These are phyloP conservation scores for Junonia oenone DNA, from an alignment of 2,888 invertebrate species.

Conservation along the genomic window DNA sequence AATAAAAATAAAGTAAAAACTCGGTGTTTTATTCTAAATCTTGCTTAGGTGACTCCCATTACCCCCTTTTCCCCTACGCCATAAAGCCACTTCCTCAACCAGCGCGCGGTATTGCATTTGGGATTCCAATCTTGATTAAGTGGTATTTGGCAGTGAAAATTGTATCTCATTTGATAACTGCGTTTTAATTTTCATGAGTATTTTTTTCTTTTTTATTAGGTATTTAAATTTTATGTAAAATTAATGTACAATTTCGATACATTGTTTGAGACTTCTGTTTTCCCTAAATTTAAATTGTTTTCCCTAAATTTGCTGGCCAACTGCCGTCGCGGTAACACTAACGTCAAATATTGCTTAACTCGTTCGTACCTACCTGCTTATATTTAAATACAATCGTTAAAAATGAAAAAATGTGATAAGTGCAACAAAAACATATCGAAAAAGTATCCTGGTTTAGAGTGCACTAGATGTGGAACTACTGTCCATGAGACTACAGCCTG, in stretches of 20 bases:
- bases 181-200: constrained; percentile 7
- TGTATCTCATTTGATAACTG: constrained; percentile 35
- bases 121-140: constrained; percentile 44
- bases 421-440: background rate
- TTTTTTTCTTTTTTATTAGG: background rate
- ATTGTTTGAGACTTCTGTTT: background rate
- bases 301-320: background rate
- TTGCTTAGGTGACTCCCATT: too few relatives aligned
- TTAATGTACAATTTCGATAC: background rate
- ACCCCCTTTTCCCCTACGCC: too few relatives aligned
- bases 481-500: background rate
- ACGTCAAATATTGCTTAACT: background rate
- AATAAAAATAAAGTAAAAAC: too few relatives aligned
- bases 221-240: too few relatives aligned
- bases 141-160: constrained; percentile 53
- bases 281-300: background rate
- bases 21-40: too few relatives aligned
- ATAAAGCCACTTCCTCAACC: constrained; percentile 80
- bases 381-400: background rate
- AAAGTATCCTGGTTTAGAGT: background rate
- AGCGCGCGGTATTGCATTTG: constrained; percentile 47
- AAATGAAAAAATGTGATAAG: background rate
- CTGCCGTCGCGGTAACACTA: background rate
- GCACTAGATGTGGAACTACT: background rate
- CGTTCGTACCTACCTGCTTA: background rate